A percentile compares a stretch with the other conserved stretches of the same genome.
Evolutionary conservation across 2,888 invertebrate species (phyloP).

Genomic region (Cantharis flavilabris): DNA sequence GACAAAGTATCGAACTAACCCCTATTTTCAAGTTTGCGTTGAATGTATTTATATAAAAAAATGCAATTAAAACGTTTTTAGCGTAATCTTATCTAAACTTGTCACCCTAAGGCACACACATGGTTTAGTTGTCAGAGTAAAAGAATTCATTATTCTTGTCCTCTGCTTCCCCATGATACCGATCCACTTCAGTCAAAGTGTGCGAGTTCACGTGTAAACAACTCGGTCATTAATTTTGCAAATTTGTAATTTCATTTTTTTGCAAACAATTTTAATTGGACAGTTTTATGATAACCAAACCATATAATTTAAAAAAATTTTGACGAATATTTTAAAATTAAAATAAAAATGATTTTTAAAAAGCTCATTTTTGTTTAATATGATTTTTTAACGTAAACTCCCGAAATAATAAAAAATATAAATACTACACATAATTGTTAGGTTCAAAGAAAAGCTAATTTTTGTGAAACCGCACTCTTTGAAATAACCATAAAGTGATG

Average conservation of each 20-base stretch:
- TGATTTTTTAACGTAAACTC: background rate
- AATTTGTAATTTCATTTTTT: slow-evolving; percentile 6
- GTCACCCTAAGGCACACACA: slow-evolving; percentile 38
- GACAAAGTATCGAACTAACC: background rate
- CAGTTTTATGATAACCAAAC: background rate
- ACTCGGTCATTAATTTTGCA: slow-evolving; percentile 21
- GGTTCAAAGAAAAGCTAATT: background rate
- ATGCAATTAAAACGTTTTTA: slow-evolving; percentile 32
- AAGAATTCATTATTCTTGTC: slow-evolving; percentile 35
- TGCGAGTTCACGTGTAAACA: slow-evolving; percentile 35
- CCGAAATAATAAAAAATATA: background rate
- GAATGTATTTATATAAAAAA: background rate
- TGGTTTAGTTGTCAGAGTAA: slow-evolving; percentile 18
- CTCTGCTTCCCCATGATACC: slow-evolving; percentile 30
- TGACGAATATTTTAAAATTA: background rate
- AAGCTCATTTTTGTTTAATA: background rate
- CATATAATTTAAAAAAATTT: background rate
- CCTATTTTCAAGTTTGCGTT: background rate
- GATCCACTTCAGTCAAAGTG: slow-evolving; percentile 36
- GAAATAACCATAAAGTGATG: slow-evolving; percentile 18
- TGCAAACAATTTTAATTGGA: background rate
- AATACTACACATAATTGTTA: background rate
- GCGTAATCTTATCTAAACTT: slow-evolving; percentile 42
- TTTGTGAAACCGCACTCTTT: background rate
- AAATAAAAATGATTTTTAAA: background rate